phyloP scores from a whole-genome alignment of 2,797 vertebrate genomes.

The Geranospiza caerulescens region DNA sequence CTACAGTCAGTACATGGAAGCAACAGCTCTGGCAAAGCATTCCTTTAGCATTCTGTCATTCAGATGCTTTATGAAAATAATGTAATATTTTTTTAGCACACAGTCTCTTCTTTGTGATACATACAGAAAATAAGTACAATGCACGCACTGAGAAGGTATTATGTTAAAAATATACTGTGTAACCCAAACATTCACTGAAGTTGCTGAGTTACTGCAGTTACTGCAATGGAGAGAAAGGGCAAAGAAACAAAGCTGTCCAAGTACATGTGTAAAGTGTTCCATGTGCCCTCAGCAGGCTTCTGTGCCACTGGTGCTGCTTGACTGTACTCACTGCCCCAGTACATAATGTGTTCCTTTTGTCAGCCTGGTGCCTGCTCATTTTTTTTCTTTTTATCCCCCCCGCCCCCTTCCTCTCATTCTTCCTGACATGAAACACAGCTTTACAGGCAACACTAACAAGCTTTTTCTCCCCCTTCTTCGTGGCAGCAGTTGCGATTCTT shows the following conservation, averaged over 20 bases:
- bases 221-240: conserved; percentile 65
- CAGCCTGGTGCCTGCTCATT: conserved; percentile 35
- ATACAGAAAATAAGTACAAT: background rate
- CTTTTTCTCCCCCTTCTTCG: conserved; percentile 32
- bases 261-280: background rate
- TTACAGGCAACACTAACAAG: background rate
- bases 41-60: background rate
- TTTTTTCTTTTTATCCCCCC: background rate
- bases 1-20: background rate
- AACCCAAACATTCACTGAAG: conserved; percentile 72
- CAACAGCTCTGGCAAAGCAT: conserved; percentile 8
- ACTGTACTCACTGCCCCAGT: conserved; percentile 73
- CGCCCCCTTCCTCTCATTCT: conserved; percentile 24
- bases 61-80: background rate
- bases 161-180: background rate
- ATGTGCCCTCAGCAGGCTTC: conserved; percentile 69
- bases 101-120: background rate
- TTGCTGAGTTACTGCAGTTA: conserved; percentile 87
- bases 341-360: conserved; percentile 15
- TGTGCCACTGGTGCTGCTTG: conserved; percentile 87
- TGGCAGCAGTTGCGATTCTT: conserved; percentile 93
- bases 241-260: conserved; percentile 2
- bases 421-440: background rate
- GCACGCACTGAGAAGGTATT: background rate
- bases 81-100: background rate